A percentile compares a stretch with the other conserved stretches of the same genome.
phyloP scores from a whole-genome alignment of 2,797 vertebrate genomes.

The Cynopterus sphinx region DNA sequence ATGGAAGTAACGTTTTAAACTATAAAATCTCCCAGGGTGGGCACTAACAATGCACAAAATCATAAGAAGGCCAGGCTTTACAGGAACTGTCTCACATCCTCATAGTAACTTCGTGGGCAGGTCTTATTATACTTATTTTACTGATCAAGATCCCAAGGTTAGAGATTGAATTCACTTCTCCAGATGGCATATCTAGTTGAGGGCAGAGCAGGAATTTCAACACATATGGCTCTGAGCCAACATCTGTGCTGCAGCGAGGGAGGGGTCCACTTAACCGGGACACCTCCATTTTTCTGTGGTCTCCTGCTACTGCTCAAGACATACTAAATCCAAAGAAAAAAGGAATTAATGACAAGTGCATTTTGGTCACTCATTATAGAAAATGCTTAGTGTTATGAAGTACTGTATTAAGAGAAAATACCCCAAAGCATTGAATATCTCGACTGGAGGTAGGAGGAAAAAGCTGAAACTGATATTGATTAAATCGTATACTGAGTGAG shows the following conservation, averaged over 20 bases:
- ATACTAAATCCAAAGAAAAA: not conserved
- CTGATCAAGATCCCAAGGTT: not conserved
- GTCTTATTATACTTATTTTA: not conserved
- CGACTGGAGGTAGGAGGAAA: not conserved
- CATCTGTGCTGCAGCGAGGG: not conserved
- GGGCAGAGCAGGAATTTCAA: not conserved
- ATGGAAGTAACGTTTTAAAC: not conserved
- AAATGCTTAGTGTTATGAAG: not conserved
- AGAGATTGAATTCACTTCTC: not conserved
- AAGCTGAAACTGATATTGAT: not conserved
- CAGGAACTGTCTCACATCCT: not conserved
- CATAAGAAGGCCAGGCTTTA: not conserved
- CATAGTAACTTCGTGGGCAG: not conserved
- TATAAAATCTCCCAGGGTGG: not conserved
- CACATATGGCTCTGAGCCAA: not conserved
- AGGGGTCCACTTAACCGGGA: not conserved
- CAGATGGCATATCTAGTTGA: not conserved
- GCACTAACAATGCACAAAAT: not conserved
- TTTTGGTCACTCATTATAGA: not conserved
- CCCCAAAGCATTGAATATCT: not conserved
- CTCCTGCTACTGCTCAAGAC: not conserved
- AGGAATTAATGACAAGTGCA: not conserved
- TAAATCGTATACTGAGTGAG: not conserved
- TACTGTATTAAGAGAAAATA: not conserved
- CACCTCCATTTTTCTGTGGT: not conserved